A percentile compares a stretch with the other conserved stretches of the same genome.
These are phyloP conservation scores for Luscinia megarhynchos DNA, from an alignment of 2,797 vertebrate species.

Conservation along the genomic window DNA sequence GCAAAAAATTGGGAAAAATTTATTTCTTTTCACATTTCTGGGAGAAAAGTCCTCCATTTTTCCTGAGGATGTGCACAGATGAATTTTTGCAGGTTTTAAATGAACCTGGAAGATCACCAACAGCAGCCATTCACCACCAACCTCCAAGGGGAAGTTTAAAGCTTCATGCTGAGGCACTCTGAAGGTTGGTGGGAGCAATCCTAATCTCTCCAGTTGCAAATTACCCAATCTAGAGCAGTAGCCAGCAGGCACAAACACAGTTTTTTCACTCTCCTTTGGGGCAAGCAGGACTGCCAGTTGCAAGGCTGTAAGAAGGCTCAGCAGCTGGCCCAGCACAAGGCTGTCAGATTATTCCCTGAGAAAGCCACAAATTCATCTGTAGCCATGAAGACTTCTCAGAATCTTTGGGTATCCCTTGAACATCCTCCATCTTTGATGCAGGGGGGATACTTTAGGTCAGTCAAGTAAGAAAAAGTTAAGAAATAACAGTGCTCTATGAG, in stretches of 20 bases:
- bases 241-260: not conserved
- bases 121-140: not conserved
- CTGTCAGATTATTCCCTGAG: not conserved
- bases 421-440: not conserved
- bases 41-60: not conserved
- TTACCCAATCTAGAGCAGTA: not conserved
- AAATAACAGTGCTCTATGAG: not conserved
- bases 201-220: not conserved
- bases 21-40: not conserved
- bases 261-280: not conserved
- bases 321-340: not conserved
- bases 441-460: not conserved
- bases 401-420: not conserved
- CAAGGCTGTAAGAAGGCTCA: not conserved
- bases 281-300: not conserved
- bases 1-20: not conserved
- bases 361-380: not conserved
- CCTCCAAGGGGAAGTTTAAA: not conserved
- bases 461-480: not conserved
- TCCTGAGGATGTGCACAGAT: not conserved
- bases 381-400: not conserved
- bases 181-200: not conserved
- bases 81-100: not conserved
- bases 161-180: not conserved
- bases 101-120: not conserved